These are phyloP conservation scores for Dicyrtoma fusca DNA, from an alignment of 2,888 invertebrate species.

Conservation along the genomic window DNA sequence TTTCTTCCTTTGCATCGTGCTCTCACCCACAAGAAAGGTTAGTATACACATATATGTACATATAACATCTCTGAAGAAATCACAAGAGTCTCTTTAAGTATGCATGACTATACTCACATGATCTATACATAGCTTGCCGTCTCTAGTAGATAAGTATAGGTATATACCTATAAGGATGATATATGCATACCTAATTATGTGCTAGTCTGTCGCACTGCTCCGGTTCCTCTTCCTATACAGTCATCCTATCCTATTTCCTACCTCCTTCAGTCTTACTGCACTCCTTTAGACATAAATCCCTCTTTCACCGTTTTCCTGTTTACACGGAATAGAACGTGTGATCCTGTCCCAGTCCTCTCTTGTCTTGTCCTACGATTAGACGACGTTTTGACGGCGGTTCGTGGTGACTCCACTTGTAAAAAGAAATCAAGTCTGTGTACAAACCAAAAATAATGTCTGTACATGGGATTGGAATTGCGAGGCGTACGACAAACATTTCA, in stretches of 20 bases:
- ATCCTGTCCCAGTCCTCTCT: neutral
- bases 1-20: conserved; percentile 20
- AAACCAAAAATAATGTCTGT: too few species aligned
- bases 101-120: too few species aligned
- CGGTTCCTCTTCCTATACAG: neutral
- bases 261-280: neutral
- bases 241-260: neutral
- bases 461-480: too few species aligned
- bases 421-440: too few species aligned
- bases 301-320: conserved; percentile 16
- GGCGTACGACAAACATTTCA: too few species aligned
- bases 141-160: too few species aligned
- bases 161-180: neutral
- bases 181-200: neutral
- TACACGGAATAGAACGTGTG: too few species aligned
- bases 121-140: neutral
- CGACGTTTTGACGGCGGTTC: too few species aligned
- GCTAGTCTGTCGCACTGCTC: too few species aligned
- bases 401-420: too few species aligned
- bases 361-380: neutral
- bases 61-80: neutral
- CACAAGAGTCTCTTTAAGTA: neutral
- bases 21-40: conserved; percentile 31
- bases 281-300: conserved; percentile 28
- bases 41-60: conserved; percentile 14